A percentile compares a stretch with the other conserved stretches of the same genome.
These are phyloP conservation scores for Urocyon cinereoargenteus DNA, from an alignment of 2,797 vertebrate genomes.

Conservation along the genomic window DNA sequence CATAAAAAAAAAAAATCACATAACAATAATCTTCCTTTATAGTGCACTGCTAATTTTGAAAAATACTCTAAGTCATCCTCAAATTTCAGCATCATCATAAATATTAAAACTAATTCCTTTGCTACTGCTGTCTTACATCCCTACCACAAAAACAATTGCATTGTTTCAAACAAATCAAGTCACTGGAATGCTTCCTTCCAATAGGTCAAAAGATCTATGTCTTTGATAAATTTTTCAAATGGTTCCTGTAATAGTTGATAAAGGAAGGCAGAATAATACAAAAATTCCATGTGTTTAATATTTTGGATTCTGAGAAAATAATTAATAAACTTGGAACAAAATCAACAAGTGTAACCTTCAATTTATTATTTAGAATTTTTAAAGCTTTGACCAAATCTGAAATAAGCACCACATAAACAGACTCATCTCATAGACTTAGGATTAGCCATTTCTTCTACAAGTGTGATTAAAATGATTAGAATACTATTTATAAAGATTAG, in stretches of 20 bases:
- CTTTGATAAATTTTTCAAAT: conserved; percentile 15
- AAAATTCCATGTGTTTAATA: conserved; percentile 52
- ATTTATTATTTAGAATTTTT: conserved; percentile 53
- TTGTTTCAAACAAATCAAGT: conserved; percentile 34
- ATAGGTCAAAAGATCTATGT: background rate
- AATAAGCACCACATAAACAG: background rate
- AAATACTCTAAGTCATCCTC: background rate
- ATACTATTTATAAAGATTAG: conserved; percentile 1
- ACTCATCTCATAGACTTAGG: background rate
- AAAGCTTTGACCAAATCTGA: conserved; percentile 51
- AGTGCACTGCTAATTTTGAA: background rate
- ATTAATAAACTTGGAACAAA: conserved; percentile 50
- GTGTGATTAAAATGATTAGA: background rate
- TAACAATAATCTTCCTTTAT: conserved; percentile 25
- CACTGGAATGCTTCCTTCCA: background rate
- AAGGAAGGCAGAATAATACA: background rate
- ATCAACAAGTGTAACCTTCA: conserved; percentile 26
- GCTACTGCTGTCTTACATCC: background rate
- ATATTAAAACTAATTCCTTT: background rate
- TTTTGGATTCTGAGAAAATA: conserved; percentile 54
- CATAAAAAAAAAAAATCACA: background rate
- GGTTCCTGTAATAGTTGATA: background rate
- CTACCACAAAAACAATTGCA: background rate
- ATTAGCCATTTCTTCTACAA: conserved; percentile 8
- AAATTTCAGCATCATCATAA: conserved; percentile 31